Conservation (phyloP, 64 coral and sea anemone genomes). For the Stichodactyla helianthus region DNA sequence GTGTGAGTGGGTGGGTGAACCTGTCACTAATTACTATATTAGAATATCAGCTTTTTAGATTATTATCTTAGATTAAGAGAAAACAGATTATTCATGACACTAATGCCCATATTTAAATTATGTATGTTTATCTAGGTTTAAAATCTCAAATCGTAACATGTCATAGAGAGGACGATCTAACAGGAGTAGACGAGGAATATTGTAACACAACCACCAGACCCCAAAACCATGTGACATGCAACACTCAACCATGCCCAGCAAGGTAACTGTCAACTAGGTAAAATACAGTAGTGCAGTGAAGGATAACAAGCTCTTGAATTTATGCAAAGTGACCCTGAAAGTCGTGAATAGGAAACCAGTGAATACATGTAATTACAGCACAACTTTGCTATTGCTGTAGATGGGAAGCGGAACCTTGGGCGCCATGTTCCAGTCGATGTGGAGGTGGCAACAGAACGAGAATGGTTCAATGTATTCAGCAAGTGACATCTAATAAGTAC, state of each 20-base stretch:
- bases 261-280: constrained; percentile 2
- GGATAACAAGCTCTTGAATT: background rate
- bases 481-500: background rate
- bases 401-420: constrained; percentile 2
- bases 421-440: background rate
- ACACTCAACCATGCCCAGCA: constrained; percentile 63
- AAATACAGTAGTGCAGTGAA: background rate
- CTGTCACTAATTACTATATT: too few species aligned
- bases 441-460: background rate
- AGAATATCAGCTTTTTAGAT: too few species aligned
- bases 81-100: too few species aligned
- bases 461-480: background rate
- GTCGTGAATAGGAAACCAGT: too few species aligned
- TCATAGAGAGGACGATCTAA: constrained; percentile 65
- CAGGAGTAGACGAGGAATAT: constrained; percentile 26
- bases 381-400: background rate
- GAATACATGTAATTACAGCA: background rate
- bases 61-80: too few species aligned
- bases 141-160: constrained; percentile 48
- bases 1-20: too few species aligned
- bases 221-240: constrained; percentile 31
- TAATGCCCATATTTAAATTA: background rate
- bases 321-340: too few species aligned
- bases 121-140: constrained; percentile 23
- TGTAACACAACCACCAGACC: constrained; percentile 52